These are phyloP conservation scores for Brachionus calyciflorus DNA, from an alignment of 1,140 invertebrate genomes.

Conservation along the genomic window DNA sequence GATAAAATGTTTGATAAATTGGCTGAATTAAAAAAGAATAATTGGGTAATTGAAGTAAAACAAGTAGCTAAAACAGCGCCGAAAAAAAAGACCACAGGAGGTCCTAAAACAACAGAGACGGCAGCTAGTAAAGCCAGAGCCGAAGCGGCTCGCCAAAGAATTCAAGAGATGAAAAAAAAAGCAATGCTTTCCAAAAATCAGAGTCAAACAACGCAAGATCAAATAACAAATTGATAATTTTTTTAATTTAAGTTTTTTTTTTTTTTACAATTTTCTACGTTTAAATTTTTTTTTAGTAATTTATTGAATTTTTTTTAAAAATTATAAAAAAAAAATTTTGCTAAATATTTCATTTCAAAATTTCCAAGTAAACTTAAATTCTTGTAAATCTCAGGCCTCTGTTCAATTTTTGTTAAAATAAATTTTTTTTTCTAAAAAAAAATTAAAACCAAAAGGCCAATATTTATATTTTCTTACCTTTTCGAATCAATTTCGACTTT, in stretches of 20 bases:
- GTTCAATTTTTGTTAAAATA: background rate
- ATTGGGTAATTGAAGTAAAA: conserved; percentile 65
- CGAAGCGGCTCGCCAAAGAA: conserved; percentile 31
- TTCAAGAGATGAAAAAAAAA: conserved; percentile 30
- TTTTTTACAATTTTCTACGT: conserved; percentile 44
- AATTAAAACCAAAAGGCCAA: no score
- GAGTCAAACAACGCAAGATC: background rate
- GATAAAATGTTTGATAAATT: conserved; percentile 76
- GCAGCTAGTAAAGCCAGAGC: conserved; percentile 6
- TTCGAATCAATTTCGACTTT: no score
- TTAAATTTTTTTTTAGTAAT: conserved; percentile 43
- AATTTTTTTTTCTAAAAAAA: no score
- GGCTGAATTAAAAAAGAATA: conserved; percentile 68
- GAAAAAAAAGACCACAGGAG: background rate
- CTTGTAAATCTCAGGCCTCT: conserved; percentile 33
- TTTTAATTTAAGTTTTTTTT: background rate
- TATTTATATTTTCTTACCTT: no score
- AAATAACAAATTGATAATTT: conserved; percentile 22
- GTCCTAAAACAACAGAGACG: background rate
- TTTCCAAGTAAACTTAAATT: background rate
- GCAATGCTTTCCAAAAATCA: conserved; percentile 1
- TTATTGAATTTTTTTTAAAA: conserved; percentile 20
- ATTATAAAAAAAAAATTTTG: background rate
- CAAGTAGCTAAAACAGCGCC: conserved; percentile 4
- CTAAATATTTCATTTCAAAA: no score